Base-by-base conservation (phyloP, 1,140 invertebrate species). In the Himalopsyche phryganea region DNA sequence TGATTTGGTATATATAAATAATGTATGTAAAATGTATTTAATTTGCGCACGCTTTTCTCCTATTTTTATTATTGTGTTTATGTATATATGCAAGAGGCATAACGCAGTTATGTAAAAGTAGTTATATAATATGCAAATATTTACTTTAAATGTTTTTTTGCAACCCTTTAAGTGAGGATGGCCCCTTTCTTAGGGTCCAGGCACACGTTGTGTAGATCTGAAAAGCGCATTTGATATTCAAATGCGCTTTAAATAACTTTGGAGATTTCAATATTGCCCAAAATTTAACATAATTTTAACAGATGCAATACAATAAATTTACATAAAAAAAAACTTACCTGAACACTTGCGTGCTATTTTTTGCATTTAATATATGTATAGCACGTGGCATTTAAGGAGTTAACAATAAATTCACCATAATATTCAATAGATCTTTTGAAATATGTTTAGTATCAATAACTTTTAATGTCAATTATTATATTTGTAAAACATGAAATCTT, bases 61-160 rank as follows among this genome's bases (percentile, higher is more conserved):
- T 47, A 23, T 17, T 19, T 9, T 0, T 14, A 6, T 47, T 13
- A 23, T 11, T 41, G 19, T 40, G 23, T 38, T 15, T 40, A 40
- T 40, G 38, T 11, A 40, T 40, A 13, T 13, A 13, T 13, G n/a
- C 15, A 40, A n/a, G n/a, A 40, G 4, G n/a, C 38, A 40, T 13
- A 40, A 40, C 38, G 19, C 41, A 17, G 41, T 52, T 45, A 46
- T 18, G 47, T n/a, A 54, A 42, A 46, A 42, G 41, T 28, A 20
- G 15, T 15, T 18, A 53, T 53, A 49, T 47, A 45, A 50, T 57
- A 61, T 61, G 60, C 60, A 61, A 61, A 61, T 61, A 61, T 56
- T 56, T 56, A 61, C 48, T 20, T 53, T 33, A 23, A 14, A 45
- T 14, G 18, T 41, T 42, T 41, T 40, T 50, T 50, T 35, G 38